Conservation (phyloP, 2,797 vertebrate genomes). For the Graptemys geographica region DNA sequence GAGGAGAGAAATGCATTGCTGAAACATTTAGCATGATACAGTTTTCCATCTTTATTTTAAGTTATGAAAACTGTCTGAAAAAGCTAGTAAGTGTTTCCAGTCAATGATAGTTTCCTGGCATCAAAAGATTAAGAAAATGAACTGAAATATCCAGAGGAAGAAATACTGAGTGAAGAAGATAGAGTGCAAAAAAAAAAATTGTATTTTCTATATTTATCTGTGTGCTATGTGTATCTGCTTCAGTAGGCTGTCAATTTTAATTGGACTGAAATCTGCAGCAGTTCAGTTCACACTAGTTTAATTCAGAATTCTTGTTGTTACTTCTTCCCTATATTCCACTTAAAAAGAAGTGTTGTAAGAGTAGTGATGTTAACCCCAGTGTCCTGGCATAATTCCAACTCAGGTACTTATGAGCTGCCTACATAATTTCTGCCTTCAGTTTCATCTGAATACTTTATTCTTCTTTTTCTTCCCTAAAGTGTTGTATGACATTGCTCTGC, state of each 20-base stretch:
- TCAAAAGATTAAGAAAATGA: constrained; percentile 69
- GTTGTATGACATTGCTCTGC: neutral
- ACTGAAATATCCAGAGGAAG: constrained; percentile 60
- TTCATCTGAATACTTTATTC: constrained; percentile 47
- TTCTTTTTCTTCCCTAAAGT: constrained; percentile 12
- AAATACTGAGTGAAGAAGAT: constrained; percentile 30
- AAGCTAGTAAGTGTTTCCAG: constrained; percentile 74
- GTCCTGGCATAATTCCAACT: constrained; percentile 56
- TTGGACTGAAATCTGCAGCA: constrained; percentile 77
- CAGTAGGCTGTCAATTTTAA: constrained; percentile 82
- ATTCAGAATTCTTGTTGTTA: constrained; percentile 79
- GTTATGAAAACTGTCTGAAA: constrained; percentile 77
- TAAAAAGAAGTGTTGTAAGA: constrained; percentile 54
- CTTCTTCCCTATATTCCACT: constrained; percentile 64
- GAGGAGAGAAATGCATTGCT: constrained; percentile 65
- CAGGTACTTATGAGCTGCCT: constrained; percentile 50
- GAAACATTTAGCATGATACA: constrained; percentile 62
- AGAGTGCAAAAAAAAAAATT: constrained; percentile 48
- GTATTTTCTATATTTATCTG: constrained; percentile 75
- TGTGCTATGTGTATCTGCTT: constrained; percentile 67
- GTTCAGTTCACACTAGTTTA: constrained; percentile 75
- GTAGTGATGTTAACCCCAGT: constrained; percentile 62
- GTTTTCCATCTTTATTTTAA: constrained; percentile 75
- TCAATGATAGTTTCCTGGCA: constrained; percentile 76
- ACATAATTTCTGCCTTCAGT: neutral